Evolutionary conservation across 2,888 invertebrate species (phyloP), one percentile per base, ranked within the genome.

Genomic region (Chrysolina americana): DNA sequence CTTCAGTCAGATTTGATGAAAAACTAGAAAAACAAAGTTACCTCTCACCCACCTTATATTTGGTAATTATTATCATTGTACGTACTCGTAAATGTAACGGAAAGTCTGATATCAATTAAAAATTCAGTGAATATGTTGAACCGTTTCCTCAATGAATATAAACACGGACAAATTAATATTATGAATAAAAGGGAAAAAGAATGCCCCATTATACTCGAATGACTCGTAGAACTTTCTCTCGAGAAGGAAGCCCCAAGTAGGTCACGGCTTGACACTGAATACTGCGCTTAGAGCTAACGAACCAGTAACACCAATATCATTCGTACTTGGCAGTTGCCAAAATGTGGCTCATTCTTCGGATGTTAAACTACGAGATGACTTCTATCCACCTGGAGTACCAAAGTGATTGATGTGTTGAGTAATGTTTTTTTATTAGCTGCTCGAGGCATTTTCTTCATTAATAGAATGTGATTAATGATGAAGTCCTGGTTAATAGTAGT

Each of bases 151-250:
- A 50, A 68, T 66, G 68, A 66, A 59, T 44, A 71, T 62, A 73
- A 66, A 64, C 15, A 63, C 62, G 13, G 59, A 19, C 44, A 63
- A 71, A 66, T 56, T 71, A 62, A 56, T 74, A 70, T 63, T 76
- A 69, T 72, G 70, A 70, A 76, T 76, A 76, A 76, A 76, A 76
- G 76, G 76, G 76, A 76, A 76, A 76, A 74, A 76, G 74, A 76
- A 76, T 74, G 71, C 72, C 74, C 74, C 72, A 76, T 76, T 76
- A 74, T 74, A 71, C 74, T 70, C 72, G 71, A 64, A 69, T 68
- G 70, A 72, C 76, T 72, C 72, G 74, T 72, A 74, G 56, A 76
- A 76, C 76, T 76, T 76, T 76, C 76, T 76, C 76, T 76, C 41
- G 71, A 76, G 71, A 65, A 74, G 76, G 74, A 76, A 76, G 76